These are phyloP conservation scores for Callipepla squamata DNA, from an alignment of 2,113 vertebrate species.

Conservation along the genomic window DNA sequence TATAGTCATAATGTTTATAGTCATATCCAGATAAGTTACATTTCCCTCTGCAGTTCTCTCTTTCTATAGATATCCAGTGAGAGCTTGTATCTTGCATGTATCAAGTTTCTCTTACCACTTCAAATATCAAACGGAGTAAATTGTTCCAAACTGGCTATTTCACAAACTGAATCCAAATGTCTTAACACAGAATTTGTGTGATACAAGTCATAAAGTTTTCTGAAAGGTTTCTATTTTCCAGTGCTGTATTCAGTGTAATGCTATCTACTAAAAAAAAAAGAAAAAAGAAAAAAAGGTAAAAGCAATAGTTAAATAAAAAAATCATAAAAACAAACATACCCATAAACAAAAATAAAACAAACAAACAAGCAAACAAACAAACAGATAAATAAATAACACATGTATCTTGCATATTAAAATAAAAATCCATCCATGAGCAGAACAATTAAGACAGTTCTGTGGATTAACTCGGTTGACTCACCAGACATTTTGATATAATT, in stretches of 20 bases:
- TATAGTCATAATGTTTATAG: not conserved
- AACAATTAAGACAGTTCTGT: not conserved
- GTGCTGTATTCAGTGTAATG: not conserved
- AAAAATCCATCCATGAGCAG: not conserved
- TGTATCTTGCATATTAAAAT: not conserved
- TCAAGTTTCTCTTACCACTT: not conserved
- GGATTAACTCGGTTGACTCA: not conserved
- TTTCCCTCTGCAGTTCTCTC: fast-evolving
- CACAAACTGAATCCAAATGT: not conserved
- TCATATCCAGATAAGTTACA: not conserved
- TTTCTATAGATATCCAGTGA: not conserved
- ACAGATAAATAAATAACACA: not conserved
- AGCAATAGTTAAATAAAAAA: not conserved
- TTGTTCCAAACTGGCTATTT: not conserved
- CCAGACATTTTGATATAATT: not conserved
- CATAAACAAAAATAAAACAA: not conserved
- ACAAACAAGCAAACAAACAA: not conserved
- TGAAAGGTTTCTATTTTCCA: not conserved
- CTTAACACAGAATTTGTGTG: not conserved
- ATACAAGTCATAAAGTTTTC: not conserved
- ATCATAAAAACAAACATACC: not conserved
- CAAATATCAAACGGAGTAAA: not conserved
- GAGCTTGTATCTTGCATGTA: not conserved
- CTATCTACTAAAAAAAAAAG: not conserved
- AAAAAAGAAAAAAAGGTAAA: not conserved